Evolutionary conservation across 2,888 invertebrate species (phyloP), one percentile per base, ranked within the genome.

Genomic region (Buathra laborator): DNA sequence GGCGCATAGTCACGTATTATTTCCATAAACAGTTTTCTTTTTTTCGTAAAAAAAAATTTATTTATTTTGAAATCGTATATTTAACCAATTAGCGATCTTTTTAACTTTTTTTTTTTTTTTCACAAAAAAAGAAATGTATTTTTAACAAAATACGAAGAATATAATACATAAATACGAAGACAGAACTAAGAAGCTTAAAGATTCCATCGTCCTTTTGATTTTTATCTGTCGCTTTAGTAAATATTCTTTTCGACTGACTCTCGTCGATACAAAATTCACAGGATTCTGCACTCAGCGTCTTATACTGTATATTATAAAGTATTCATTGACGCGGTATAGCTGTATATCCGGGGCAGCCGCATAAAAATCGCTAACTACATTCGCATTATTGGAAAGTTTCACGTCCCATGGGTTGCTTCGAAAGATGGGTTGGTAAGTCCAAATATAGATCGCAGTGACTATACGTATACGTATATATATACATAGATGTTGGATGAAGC

Each of bases 361-460:
- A 79, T 85, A 87, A 91, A 90, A 89, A 89, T 89, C 81, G 87
- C 86, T 88, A 90, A 89, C 89, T 90, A 88, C 86, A 90, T 86
- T 83, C 77, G 84, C 87, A 87, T 89, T 91, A 91, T 89, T 90
- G 87, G 87, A 90, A 90, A 90, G 83, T 90, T 91, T 88, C 64
- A 79, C 71, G 81, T 82, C 81, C 75, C 83, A 79, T 84, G 83
- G 83, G 79, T 48, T 66, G 56, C 53, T 76, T 44, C 37, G 37
- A 51, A 44, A 53, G 19, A 24, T 24, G 53, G 64, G 44, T 16
- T 12, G 44, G 67, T 4, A 29, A n/a, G 68, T 46, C 37, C 14
- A 14, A 56, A 76, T 70, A 51, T 76, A 78, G 78, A 64, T 29
- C 48, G 43, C 46, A 62, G n/a, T 44, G 46, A 71, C 51, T 51